These are phyloP conservation scores for Mystacides longicornis DNA, from an alignment of 2,888 invertebrate species.

Conservation along the genomic window DNA sequence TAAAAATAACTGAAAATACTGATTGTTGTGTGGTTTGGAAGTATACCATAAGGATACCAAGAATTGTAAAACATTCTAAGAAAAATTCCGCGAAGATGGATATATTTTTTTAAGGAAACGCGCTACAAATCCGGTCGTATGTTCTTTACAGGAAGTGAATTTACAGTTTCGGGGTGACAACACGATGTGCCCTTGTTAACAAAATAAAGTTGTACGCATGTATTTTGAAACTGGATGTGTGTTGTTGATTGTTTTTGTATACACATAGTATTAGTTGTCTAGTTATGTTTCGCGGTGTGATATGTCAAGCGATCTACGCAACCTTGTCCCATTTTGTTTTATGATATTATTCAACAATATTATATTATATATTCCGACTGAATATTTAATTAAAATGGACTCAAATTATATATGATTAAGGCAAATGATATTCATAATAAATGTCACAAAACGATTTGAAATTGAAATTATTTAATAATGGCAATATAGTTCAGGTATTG, in stretches of 20 bases:
- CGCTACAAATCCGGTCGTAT: not conserved
- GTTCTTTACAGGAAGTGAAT: not conserved
- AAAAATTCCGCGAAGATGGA: not conserved
- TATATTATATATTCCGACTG: not conserved
- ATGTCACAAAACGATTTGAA: no score
- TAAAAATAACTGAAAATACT: not conserved
- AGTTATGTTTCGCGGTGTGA: not conserved
- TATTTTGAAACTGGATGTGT: no score
- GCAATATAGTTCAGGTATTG: no score
- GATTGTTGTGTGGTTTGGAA: not conserved
- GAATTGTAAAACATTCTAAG: no score
- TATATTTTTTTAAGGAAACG: not conserved
- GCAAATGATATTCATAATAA: no score
- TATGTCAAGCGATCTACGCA: not conserved
- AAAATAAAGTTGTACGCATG: no score
- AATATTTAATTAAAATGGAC: not conserved
- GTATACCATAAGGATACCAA: not conserved
- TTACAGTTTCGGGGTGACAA: no score
- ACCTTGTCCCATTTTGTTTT: slow-evolving; percentile 1
- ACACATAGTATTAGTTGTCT: no score
- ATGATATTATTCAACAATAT: not conserved
- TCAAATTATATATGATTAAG: no score
- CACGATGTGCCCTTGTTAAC: no score
- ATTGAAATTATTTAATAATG: no score
- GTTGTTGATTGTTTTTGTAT: no score